A percentile compares a stretch with the other conserved stretches of the same genome.
Evolutionary conservation across 1,140 invertebrate genomes (phyloP).

Genomic region (Drosophila neocordata): DNA sequence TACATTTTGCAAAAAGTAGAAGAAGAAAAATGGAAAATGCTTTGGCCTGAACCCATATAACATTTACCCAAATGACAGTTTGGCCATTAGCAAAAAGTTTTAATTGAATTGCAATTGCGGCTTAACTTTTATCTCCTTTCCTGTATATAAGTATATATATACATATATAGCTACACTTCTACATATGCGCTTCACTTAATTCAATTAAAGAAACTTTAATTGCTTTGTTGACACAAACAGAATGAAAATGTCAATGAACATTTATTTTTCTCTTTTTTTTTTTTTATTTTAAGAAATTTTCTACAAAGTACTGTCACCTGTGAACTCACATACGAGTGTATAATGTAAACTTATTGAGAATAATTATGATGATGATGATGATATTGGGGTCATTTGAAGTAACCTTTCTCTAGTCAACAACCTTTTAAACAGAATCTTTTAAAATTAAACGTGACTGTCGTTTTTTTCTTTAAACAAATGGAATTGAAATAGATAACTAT

Average conservation of each 20-base stretch:
- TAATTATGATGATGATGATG: too few relatives aligned
- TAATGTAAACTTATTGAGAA: neutral
- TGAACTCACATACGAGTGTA: neutral
- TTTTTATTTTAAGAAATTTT: neutral
- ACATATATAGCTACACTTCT: neutral
- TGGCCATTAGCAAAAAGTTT: slow-evolving; percentile 9
- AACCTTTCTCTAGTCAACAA: neutral
- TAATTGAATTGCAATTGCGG: slow-evolving; percentile 21
- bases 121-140: slow-evolving; percentile 13
- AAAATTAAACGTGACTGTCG: neutral
- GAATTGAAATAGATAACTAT: too few relatives aligned
- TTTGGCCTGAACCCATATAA: slow-evolving; percentile 11
- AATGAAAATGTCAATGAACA: slow-evolving; percentile 47
- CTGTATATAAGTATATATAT: neutral
- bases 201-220: slow-evolving; percentile 59
- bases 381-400: neutral
- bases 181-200: slow-evolving; percentile 36
- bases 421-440: neutral
- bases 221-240: slow-evolving; percentile 60
- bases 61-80: slow-evolving; percentile 13
- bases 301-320: neutral
- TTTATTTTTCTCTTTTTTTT: neutral
- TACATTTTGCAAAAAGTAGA: neutral
- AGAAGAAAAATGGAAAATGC: neutral
- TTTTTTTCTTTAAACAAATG: too few relatives aligned